Evolutionary conservation across 1,140 invertebrate species (phyloP).

Genomic region (Rhagoletis zephyria): DNA sequence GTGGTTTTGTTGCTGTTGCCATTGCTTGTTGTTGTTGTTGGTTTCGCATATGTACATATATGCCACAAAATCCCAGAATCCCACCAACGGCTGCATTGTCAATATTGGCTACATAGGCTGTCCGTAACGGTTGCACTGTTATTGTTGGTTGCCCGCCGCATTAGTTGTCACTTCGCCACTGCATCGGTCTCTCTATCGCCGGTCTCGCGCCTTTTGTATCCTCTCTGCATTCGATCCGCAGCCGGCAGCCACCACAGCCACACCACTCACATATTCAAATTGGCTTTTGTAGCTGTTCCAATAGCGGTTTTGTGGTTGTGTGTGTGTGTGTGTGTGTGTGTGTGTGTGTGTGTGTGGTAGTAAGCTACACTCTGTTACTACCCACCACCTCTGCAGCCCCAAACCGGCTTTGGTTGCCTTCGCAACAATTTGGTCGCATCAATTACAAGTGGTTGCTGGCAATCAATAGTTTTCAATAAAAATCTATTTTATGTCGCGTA

Average conservation of each 20-base stretch:
- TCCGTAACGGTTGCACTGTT: neutral
- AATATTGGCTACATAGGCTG: conserved; percentile 32
- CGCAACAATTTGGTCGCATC: neutral
- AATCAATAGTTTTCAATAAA: neutral
- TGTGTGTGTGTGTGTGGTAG: neutral
- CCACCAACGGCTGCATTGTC: neutral
- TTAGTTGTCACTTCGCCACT: neutral
- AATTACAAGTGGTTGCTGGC: neutral
- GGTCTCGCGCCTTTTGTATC: no score
- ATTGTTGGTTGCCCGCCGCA: no score
- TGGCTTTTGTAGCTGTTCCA: neutral
- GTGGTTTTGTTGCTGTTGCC: neutral
- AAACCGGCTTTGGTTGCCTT: neutral
- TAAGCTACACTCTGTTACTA: neutral
- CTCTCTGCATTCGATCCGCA: no score
- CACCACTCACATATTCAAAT: neutral
- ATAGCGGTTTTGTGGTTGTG: conserved; percentile 13
- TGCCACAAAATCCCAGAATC: conserved; percentile 5
- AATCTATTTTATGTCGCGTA: neutral
- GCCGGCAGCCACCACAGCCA: neutral
- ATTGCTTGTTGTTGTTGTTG: neutral
- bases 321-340: neutral
- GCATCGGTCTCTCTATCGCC: neutral
- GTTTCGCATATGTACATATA: neutral
- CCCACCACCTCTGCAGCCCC: neutral